A percentile compares a stretch with the other conserved stretches of the same genome.
Evolutionary conservation across 2,113 vertebrate genomes (phyloP).

Genomic region (Cynoglossus semilaevis): DNA sequence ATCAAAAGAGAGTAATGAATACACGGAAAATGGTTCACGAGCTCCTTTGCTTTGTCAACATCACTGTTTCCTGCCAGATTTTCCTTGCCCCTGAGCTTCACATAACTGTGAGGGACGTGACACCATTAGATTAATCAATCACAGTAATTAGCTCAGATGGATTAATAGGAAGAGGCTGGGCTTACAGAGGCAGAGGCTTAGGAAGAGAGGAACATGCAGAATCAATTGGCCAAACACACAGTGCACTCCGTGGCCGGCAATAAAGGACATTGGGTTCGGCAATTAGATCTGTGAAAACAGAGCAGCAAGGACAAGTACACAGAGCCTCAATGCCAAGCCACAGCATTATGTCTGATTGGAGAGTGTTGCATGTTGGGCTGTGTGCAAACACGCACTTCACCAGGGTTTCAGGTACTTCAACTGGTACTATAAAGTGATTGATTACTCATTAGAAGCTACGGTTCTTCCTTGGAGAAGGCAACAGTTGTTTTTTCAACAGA

Average conservation of each 20-base stretch:
- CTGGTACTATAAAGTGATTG: background rate
- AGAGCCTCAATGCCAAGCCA: conserved; percentile 19
- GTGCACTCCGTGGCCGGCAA: conserved; percentile 24
- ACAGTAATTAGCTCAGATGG: conserved; percentile 49
- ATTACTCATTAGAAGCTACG: too few species aligned
- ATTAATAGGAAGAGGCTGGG: conserved; percentile 24
- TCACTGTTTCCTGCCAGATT: conserved; percentile 26
- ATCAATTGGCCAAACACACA: conserved; percentile 39
- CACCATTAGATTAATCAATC: conserved; percentile 53
- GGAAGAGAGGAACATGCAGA: conserved; percentile 25
- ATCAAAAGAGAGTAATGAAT: conserved; percentile 44
- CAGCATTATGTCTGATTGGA: conserved; percentile 15
- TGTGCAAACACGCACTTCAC: conserved; percentile 2
- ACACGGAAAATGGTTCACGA: conserved; percentile 17
- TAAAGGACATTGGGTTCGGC: conserved; percentile 23
- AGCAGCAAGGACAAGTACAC: conserved; percentile 21
- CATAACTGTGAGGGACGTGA: conserved; percentile 14
- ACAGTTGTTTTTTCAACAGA: too few species aligned
- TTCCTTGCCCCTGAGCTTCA: conserved; percentile 13
- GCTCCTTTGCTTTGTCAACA: conserved; percentile 13
- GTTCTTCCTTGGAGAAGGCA: too few species aligned
- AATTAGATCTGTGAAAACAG: conserved; percentile 39
- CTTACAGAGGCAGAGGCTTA: conserved; percentile 4
- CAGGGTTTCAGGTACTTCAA: background rate
- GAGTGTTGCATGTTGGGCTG: background rate